Evolutionary conservation across 1,140 invertebrate species (phyloP), one percentile per base, ranked within the genome.

Genomic region (Choristoneura fumiferana): DNA sequence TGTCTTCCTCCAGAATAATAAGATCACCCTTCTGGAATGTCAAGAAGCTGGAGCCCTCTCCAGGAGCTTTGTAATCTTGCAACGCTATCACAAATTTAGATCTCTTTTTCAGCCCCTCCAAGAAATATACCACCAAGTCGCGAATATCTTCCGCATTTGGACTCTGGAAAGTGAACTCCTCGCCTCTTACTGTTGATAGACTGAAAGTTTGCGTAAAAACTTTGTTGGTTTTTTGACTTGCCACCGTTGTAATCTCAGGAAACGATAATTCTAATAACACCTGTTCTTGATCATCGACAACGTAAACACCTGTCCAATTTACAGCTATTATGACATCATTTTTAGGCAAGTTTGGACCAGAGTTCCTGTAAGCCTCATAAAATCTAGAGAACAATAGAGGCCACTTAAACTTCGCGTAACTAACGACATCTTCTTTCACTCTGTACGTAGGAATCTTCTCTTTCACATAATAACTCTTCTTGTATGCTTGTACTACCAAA

Each of bases 381-480:
- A 98, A 98, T 57, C 98, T 92, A 4, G 98, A 99, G 79, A 99
- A 99, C 0, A 99, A 90, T 57, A 99, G 88, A 0, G 98, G 98
- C 98, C 98, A 99, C 83, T 99, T 99, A 78, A 98, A 98, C 90
- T 99, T 99, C 0, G 98, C 98, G 89, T 99, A 99, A 78, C 97
- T 97, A 1, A 99, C 98, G 60, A 99, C 97, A 78, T 99, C 98
- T 89, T 99, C 98, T 90, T 99, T 99, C 0, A 99, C 97, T 76
- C 95, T 93, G 14, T 97, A 91, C 1, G 94, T 89, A 43, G 92
- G 92, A 60, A 96, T 94, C 86, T 96, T 95, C 84, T 98, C 96
- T 90, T 97, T 96, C 17, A 97, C 92, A 81, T 98, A 98, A 81
- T 98, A 98, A 87, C 96, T 97, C 91, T 98, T 98, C 90, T 97